Percentiles rank a stretch among this genome's conserved stretches.
phyloP scores from a whole-genome alignment of 2,888 invertebrate species.

The Rhaphigaster nebulosa region DNA sequence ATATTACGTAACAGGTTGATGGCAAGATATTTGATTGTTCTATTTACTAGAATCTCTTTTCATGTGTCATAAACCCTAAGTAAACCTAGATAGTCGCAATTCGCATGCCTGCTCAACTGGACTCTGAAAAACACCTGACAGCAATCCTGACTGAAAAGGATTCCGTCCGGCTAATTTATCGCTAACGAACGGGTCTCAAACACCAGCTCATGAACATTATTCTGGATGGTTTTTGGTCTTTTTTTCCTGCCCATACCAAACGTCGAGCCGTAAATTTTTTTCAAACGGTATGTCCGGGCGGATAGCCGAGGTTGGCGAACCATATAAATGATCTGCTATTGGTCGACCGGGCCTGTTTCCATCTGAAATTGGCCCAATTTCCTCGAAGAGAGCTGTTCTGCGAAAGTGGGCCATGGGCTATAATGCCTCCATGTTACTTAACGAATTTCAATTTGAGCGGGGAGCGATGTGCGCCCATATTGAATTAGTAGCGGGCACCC shows the following conservation, averaged over 20 bases:
- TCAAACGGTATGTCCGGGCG: background rate
- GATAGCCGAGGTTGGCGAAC: slow-evolving; percentile 3
- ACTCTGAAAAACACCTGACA: slow-evolving; percentile 1
- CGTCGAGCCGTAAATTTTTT: slow-evolving; percentile 11
- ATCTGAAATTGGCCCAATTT: slow-evolving; percentile 43
- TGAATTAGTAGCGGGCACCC: slow-evolving; percentile 37
- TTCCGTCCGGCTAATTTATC: background rate
- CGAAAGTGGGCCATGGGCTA: slow-evolving; percentile 3
- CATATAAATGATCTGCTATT: slow-evolving; percentile 38
- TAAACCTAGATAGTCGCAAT: background rate
- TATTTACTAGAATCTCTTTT: background rate
- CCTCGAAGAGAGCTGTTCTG: slow-evolving; percentile 13
- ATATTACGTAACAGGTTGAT: no score
- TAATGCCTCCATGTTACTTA: slow-evolving; percentile 44
- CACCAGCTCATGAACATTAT: slow-evolving; percentile 10
- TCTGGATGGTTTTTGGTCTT: background rate
- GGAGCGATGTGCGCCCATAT: slow-evolving; percentile 45
- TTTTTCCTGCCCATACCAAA: background rate
- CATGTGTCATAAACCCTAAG: background rate
- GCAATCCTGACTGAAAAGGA: background rate
- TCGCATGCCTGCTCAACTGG: background rate
- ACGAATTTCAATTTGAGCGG: slow-evolving; percentile 48
- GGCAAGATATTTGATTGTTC: background rate
- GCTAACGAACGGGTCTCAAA: slow-evolving; percentile 22
- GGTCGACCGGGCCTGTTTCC: background rate